These are phyloP conservation scores for Labroides dimidiatus DNA, from an alignment of 2,797 vertebrate species.

Conservation along the genomic window DNA sequence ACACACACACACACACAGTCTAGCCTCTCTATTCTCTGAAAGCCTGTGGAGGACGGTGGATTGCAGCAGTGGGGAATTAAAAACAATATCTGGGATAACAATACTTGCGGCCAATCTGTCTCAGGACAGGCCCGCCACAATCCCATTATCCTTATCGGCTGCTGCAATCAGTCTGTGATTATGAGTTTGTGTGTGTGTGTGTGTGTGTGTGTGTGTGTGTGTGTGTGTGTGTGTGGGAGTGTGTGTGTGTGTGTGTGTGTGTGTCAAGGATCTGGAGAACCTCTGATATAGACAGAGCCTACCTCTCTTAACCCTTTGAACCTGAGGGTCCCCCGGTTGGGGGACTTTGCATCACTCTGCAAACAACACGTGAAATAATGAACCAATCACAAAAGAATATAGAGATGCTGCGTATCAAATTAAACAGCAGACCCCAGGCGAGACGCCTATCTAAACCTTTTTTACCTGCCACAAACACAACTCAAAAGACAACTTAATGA, in stretches of 20 bases:
- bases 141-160: slow-evolving; percentile 91
- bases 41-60: slow-evolving; percentile 42
- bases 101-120: slow-evolving; percentile 84
- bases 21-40: slow-evolving; percentile 57
- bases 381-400: too few species aligned
- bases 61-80: slow-evolving; percentile 42
- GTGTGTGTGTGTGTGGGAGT: too few species aligned
- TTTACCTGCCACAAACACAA: too few species aligned
- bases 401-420: too few species aligned
- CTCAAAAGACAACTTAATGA: too few species aligned
- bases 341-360: too few species aligned
- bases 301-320: slow-evolving; percentile 1
- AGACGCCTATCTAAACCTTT: too few species aligned
- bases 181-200: slow-evolving; percentile 13
- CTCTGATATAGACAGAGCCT: slow-evolving; percentile 19
- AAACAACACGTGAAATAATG: too few species aligned
- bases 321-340: too few species aligned
- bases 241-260: slow-evolving; percentile 17
- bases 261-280: slow-evolving; percentile 22
- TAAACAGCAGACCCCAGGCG: too few species aligned
- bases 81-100: slow-evolving; percentile 83
- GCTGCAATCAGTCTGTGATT: slow-evolving; percentile 76
- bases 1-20: slow-evolving; percentile 16
- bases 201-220: slow-evolving; percentile 7
- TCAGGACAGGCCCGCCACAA: slow-evolving; percentile 80